Conservation (phyloP, 2,888 invertebrate genomes). For the Lepidonotus clava region DNA sequence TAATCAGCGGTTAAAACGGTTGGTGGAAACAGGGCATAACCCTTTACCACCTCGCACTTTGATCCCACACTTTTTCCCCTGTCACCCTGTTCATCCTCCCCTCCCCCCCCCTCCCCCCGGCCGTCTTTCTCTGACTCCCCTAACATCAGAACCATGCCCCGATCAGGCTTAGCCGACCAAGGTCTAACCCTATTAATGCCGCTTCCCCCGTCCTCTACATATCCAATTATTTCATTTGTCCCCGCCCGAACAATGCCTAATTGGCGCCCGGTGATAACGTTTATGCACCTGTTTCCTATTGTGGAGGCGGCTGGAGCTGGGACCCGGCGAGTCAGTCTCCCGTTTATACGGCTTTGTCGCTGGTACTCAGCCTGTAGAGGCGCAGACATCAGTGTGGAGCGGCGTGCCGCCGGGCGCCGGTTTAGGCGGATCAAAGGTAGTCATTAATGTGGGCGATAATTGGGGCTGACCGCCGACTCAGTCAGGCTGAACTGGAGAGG, state of each 20-base stretch:
- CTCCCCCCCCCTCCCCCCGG: neutral
- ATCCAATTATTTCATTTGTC: constrained; percentile 48
- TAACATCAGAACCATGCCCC: neutral
- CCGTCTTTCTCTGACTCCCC: neutral
- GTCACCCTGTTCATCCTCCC: neutral
- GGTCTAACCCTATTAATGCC: constrained; percentile 33
- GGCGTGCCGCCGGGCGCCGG: too few species aligned
- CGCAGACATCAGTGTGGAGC: too few species aligned
- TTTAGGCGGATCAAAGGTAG: constrained; percentile 4
- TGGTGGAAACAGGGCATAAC: too few species aligned
- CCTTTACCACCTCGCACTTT: neutral
- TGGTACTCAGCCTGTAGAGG: too few species aligned
- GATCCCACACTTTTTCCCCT: neutral
- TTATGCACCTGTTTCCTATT: neutral
- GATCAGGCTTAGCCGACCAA: neutral
- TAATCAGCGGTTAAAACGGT: too few species aligned
- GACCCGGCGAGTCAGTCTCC: too few species aligned
- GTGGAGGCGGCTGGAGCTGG: neutral
- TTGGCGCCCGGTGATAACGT: constrained; percentile 11
- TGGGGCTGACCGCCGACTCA: neutral
- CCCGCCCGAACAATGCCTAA: constrained; percentile 7
- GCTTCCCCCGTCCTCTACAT: neutral
- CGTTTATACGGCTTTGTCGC: too few species aligned
- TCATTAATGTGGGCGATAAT: neutral
- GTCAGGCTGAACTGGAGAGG: neutral